Percentiles rank a stretch among this genome's conserved stretches.
These are phyloP conservation scores for Cybosia mesomella DNA, from an alignment of 2,888 invertebrate species.

Conservation along the genomic window DNA sequence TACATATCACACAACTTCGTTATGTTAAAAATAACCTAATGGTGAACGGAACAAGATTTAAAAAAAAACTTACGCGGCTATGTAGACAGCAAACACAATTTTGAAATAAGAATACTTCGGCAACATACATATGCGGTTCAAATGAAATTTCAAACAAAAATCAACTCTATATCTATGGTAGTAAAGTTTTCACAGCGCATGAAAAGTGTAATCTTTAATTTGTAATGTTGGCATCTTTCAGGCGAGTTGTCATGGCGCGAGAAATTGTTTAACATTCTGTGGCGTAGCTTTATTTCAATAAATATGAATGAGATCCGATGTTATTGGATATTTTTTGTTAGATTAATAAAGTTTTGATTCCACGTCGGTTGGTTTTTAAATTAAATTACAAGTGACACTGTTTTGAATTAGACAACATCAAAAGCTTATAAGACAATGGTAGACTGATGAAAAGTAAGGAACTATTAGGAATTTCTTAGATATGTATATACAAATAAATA, in stretches of 20 bases:
- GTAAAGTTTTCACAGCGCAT: neutral
- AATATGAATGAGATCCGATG: slow-evolving; percentile 66
- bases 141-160: slow-evolving; percentile 3
- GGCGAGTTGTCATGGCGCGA: slow-evolving; percentile 61
- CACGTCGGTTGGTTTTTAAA: slow-evolving; percentile 42
- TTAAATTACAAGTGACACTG: slow-evolving; percentile 37
- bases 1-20: slow-evolving; percentile 16
- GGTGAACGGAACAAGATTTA: neutral
- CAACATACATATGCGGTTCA: slow-evolving; percentile 27
- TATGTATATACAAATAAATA: no score
- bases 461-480: no score
- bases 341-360: slow-evolving; percentile 74
- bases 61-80: slow-evolving; percentile 24
- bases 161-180: rapidly evolving
- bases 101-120: slow-evolving; percentile 49
- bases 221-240: slow-evolving; percentile 55
- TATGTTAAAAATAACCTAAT: slow-evolving; percentile 35
- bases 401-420: slow-evolving; percentile 13
- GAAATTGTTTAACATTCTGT: slow-evolving; percentile 65
- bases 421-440: neutral
- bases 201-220: neutral
- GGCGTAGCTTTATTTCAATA: slow-evolving; percentile 63
- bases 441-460: no score
- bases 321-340: slow-evolving; percentile 64
- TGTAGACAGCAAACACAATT: slow-evolving; percentile 43